These are phyloP conservation scores for Orycteropus afer DNA, from an alignment of 2,113 vertebrate genomes.

Conservation along the genomic window DNA sequence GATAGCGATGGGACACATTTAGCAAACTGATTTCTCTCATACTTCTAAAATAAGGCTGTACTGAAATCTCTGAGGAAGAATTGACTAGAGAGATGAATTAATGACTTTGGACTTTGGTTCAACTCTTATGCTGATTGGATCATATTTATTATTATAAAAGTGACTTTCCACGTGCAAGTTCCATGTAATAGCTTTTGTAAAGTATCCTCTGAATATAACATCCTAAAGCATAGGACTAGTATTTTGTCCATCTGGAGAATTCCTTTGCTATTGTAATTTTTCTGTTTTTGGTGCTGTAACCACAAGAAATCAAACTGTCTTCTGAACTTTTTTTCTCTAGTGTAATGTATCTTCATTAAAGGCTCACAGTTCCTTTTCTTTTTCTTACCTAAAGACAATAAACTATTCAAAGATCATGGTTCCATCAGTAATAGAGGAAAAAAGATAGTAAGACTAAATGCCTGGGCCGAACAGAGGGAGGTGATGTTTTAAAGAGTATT, in stretches of 20 bases:
- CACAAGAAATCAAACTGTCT: neutral
- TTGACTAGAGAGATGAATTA: slow-evolving; percentile 41
- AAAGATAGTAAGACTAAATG: neutral
- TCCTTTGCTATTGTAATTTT: neutral
- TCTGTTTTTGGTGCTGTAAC: neutral
- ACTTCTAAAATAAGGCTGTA: slow-evolving; percentile 46
- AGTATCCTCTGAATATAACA: neutral
- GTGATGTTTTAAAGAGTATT: neutral
- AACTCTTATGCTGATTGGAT: slow-evolving; percentile 18
- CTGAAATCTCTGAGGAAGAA: slow-evolving; percentile 28
- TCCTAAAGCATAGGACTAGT: neutral
- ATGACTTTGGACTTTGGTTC: slow-evolving; percentile 52
- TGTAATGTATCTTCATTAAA: slow-evolving; percentile 15
- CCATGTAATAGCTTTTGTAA: slow-evolving; percentile 14
- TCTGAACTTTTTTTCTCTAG: neutral
- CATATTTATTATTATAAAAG: slow-evolving; percentile 60
- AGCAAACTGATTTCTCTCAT: neutral
- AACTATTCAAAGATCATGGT: neutral
- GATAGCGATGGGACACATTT: neutral
- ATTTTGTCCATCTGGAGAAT: slow-evolving; percentile 21
- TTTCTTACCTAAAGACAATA: neutral
- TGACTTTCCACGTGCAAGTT: slow-evolving; percentile 41
- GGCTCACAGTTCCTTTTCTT: neutral
- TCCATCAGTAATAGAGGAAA: neutral
- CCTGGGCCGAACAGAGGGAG: neutral